Conservation (phyloP, 1,140 invertebrate genomes). For the Sweltsa coloradensis region DNA sequence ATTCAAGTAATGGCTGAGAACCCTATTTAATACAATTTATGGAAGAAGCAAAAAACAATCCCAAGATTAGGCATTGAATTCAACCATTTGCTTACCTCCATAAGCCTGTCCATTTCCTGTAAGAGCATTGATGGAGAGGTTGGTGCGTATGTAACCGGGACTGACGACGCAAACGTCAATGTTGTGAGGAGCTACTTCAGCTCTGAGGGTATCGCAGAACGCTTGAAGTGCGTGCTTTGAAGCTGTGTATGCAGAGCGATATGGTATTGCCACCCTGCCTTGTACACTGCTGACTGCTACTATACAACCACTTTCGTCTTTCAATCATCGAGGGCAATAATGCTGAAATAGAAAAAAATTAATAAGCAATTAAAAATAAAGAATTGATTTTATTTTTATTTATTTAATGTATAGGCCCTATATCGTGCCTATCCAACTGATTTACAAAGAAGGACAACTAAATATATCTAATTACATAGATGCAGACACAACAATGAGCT, state of each 20-base stretch:
- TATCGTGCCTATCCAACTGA: too few species aligned
- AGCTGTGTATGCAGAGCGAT: conserved; percentile 76
- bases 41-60: too few species aligned
- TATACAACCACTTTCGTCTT: conserved; percentile 63
- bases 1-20: too few species aligned
- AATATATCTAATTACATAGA: too few species aligned
- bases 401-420: too few species aligned
- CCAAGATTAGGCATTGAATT: too few species aligned
- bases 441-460: too few species aligned
- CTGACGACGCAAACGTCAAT: conserved; percentile 70
- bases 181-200: conserved; percentile 62
- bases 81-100: conserved; percentile 69
- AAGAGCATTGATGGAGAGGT: conserved; percentile 79
- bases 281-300: conserved; percentile 89
- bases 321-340: conserved; percentile 73
- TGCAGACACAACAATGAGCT: too few species aligned
- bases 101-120: conserved; percentile 61
- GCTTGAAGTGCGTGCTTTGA: conserved; percentile 92
- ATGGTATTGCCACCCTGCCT: conserved; percentile 80
- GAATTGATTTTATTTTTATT: too few species aligned
- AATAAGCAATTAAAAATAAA: too few species aligned
- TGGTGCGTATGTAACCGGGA: conserved; percentile 82
- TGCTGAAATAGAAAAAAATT: conserved; percentile 40
- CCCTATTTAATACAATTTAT: too few species aligned
- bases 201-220: conserved; percentile 69